These are phyloP conservation scores for Anoncus sp. DNA, from an alignment of 2,888 invertebrate species.

Conservation along the genomic window DNA sequence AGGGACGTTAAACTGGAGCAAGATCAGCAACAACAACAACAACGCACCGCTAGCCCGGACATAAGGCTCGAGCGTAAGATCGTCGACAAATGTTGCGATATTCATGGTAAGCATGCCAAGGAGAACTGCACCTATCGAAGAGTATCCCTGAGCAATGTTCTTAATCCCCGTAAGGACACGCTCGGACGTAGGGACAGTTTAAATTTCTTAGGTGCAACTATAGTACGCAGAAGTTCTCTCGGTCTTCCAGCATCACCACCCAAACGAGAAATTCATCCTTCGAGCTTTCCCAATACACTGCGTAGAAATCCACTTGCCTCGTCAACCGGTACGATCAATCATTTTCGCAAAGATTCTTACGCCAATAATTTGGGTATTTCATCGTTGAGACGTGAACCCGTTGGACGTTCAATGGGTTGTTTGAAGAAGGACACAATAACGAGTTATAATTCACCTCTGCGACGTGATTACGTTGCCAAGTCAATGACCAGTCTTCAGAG, in stretches of 20 bases:
- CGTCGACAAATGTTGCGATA: conserved; percentile 89
- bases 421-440: conserved; percentile 77
- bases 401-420: conserved; percentile 78
- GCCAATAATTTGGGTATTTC: conserved; percentile 65
- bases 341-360: conserved; percentile 73
- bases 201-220: conserved; percentile 65
- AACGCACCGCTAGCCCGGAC: conserved; percentile 66
- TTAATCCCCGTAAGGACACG: conserved; percentile 82
- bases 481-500: conserved; percentile 80
- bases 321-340: conserved; percentile 79
- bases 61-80: conserved; percentile 85
- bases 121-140: conserved; percentile 84
- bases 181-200: conserved; percentile 68
- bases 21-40: conserved; percentile 64
- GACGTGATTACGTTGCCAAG: conserved; percentile 80
- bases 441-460: conserved; percentile 76
- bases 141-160: conserved; percentile 86
- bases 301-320: conserved; percentile 86
- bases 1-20: conserved; percentile 87
- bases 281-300: conserved; percentile 88
- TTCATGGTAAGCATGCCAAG: conserved; percentile 86
- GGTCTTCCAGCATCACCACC: conserved; percentile 84
- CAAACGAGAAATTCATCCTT: conserved; percentile 87
- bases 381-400: conserved; percentile 83
- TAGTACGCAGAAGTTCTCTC: conserved; percentile 63